These are phyloP conservation scores for Ahaetulla prasina DNA, from an alignment of 2,113 vertebrate species.

Conservation along the genomic window DNA sequence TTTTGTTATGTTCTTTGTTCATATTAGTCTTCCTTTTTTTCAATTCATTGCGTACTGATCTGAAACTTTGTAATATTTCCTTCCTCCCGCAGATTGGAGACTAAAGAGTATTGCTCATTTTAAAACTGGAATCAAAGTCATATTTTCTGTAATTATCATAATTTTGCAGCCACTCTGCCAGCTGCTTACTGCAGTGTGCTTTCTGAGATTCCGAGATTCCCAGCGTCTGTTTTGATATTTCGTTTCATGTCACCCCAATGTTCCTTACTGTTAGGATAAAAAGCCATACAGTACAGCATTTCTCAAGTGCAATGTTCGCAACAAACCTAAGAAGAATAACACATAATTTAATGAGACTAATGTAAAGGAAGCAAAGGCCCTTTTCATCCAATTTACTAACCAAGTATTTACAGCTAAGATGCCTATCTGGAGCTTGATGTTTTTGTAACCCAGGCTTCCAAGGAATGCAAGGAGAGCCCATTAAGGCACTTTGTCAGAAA, in stretches of 20 bases:
- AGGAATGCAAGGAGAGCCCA: constrained; percentile 17
- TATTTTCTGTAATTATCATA: constrained; percentile 43
- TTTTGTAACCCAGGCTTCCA: constrained; percentile 27
- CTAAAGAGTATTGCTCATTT: constrained; percentile 31
- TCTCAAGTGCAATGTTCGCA: constrained; percentile 43
- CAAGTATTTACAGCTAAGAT: constrained; percentile 47
- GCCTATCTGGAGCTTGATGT: constrained; percentile 26
- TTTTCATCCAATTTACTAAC: constrained; percentile 36
- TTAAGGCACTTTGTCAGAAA: constrained; percentile 40
- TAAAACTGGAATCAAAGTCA: constrained; percentile 36
- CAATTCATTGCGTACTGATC: constrained; percentile 26
- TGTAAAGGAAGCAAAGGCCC: constrained; percentile 47
- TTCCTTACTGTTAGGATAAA: constrained; percentile 57
- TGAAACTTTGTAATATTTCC: neutral
- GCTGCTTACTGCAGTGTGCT: constrained; percentile 47
- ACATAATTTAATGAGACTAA: constrained; percentile 50
- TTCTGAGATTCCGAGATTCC: constrained; percentile 33
- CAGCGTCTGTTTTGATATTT: constrained; percentile 37
- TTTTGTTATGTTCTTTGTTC: constrained; percentile 12
- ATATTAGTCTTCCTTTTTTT: constrained; percentile 4
- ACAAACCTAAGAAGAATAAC: constrained; percentile 41
- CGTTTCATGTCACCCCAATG: constrained; percentile 51
- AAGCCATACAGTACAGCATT: constrained; percentile 50
- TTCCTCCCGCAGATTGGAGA: constrained; percentile 3
- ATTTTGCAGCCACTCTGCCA: constrained; percentile 41